Evolutionary conservation across 2,113 vertebrate genomes (phyloP).

Genomic region (Sciurus niger): DNA sequence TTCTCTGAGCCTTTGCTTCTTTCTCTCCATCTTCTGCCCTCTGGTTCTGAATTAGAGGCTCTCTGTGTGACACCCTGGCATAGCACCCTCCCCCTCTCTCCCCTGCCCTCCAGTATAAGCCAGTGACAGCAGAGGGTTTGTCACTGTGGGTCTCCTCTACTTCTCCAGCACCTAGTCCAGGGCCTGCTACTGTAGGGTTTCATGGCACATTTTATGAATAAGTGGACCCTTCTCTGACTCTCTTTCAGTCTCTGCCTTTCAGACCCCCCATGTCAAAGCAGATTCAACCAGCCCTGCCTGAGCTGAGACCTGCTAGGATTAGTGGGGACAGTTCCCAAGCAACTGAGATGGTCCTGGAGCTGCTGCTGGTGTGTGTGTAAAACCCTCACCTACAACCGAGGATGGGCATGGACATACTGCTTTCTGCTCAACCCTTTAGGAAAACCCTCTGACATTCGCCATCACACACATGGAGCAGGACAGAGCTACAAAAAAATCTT

Average conservation of each 20-base stretch:
- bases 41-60: not conserved
- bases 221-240: not conserved
- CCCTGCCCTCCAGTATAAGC: not conserved
- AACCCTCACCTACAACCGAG: not conserved
- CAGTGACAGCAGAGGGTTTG: not conserved
- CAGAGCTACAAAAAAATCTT: not conserved
- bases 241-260: not conserved
- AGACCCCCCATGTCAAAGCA: not conserved
- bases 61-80: not conserved
- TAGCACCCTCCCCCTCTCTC: not conserved
- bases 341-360: not conserved
- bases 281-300: not conserved
- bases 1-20: not conserved
- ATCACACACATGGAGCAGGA: not conserved
- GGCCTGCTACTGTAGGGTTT: not conserved
- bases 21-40: not conserved
- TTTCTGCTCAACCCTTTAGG: not conserved
- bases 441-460: not conserved
- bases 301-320: not conserved
- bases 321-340: not conserved
- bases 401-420: not conserved
- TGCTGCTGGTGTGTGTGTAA: not conserved
- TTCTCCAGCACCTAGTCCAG: not conserved
- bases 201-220: not conserved
- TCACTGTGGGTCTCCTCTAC: not conserved